Conservation (phyloP, 2,113 vertebrate genomes). For the Perca flavescens region DNA sequence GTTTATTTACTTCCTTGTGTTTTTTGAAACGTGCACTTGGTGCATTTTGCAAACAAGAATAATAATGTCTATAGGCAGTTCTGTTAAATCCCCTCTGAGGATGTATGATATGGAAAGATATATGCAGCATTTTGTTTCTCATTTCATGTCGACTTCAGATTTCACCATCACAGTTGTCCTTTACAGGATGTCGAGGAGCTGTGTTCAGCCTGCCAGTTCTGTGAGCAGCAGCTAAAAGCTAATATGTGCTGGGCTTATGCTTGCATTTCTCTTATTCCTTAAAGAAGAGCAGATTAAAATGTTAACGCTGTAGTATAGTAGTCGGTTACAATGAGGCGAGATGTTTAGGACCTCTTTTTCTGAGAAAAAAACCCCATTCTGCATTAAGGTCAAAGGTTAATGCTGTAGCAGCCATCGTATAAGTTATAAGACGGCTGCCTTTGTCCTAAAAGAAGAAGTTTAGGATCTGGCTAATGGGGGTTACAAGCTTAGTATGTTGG, state of each 20-base stretch:
- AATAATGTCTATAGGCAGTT: conserved; percentile 74
- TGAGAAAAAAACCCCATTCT: conserved; percentile 17
- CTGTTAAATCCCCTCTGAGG: conserved; percentile 77
- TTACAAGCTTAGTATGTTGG: no score
- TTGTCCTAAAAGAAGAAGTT: background rate
- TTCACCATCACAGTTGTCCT: conserved; percentile 54
- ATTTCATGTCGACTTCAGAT: conserved; percentile 70
- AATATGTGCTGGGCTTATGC: conserved; percentile 64
- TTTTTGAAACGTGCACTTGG: conserved; percentile 70
- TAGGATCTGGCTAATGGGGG: no score
- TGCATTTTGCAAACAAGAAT: conserved; percentile 75
- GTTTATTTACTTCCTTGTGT: conserved; percentile 69
- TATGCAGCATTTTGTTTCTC: conserved; percentile 70
- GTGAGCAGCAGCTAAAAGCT: conserved; percentile 66
- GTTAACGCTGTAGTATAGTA: conserved; percentile 48
- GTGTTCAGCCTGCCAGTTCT: conserved; percentile 66
- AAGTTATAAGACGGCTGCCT: background rate
- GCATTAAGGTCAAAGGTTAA: conserved; percentile 49
- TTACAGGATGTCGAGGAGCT: conserved; percentile 58
- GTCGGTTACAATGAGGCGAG: conserved; percentile 47
- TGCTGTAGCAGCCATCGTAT: conserved; percentile 3
- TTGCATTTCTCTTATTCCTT: conserved; percentile 55
- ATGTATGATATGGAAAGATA: conserved; percentile 75
- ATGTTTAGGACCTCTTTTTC: conserved; percentile 44
- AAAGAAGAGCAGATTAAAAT: conserved; percentile 65